Evolutionary conservation across 1,140 invertebrate species (phyloP).

Genomic region (Drosophila tropicalis): DNA sequence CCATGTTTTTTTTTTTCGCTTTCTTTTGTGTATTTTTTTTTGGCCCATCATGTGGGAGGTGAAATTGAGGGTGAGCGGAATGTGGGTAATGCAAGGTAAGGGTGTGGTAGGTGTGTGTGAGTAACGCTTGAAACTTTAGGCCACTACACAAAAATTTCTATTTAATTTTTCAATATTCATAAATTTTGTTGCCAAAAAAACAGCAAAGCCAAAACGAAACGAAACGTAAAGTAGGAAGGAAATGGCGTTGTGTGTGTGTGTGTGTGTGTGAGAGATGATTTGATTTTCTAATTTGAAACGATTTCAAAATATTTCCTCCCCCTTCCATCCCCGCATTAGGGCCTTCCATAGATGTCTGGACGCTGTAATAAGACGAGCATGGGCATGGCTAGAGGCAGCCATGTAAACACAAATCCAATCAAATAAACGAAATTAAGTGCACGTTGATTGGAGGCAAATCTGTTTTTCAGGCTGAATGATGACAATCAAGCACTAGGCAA

Average conservation of each 20-base stretch:
- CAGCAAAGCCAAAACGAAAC: neutral
- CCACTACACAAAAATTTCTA: constrained; percentile 47
- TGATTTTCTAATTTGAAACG: constrained; percentile 77
- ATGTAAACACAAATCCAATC: constrained; percentile 82
- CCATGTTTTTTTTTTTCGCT: constrained; percentile 59
- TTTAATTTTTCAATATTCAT: constrained; percentile 79
- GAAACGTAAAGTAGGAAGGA: neutral
- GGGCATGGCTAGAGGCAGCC: constrained; percentile 49
- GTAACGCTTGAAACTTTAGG: constrained; percentile 12
- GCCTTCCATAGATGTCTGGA: constrained; percentile 40
- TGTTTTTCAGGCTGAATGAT: constrained; percentile 81
- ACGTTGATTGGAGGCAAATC: constrained; percentile 81
- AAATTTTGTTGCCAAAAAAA: constrained; percentile 55
- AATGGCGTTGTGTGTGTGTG: constrained; percentile 10
- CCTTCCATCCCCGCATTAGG: neutral
- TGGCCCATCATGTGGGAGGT: neutral
- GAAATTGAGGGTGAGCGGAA: constrained; percentile 22
- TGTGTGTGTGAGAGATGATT: constrained; percentile 55
- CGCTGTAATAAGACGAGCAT: neutral
- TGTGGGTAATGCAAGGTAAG: constrained; percentile 27
- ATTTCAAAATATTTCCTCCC: constrained; percentile 18
- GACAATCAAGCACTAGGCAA: constrained; percentile 60
- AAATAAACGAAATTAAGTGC: constrained; percentile 81
- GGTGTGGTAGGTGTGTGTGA: neutral
- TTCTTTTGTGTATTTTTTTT: constrained; percentile 13